Conservation (phyloP, 1,140 invertebrate species). For the Calycopis cecrops region DNA sequence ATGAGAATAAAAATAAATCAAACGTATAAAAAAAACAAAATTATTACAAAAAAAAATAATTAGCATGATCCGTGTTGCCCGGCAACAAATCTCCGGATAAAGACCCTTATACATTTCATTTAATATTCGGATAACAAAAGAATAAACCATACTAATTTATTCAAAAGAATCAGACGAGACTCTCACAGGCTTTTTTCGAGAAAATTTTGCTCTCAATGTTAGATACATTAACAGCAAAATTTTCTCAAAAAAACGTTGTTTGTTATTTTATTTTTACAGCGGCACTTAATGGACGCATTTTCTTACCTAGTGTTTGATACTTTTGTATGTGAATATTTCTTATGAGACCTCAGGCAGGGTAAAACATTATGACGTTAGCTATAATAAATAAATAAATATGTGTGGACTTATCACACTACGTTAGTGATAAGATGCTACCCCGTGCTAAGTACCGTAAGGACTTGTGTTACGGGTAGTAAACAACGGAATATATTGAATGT, state of each 20-base stretch:
- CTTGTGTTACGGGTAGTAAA: too few species aligned
- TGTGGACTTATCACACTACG: too few species aligned
- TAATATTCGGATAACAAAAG: constrained; percentile 19
- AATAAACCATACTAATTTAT: constrained; percentile 20
- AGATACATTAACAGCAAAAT: too few species aligned
- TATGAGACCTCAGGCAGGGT: too few species aligned
- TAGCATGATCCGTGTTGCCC: constrained; percentile 1
- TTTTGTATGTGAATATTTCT: too few species aligned
- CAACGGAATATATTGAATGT: too few species aligned
- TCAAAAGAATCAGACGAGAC: constrained; percentile 16
- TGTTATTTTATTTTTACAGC: constrained; percentile 10
- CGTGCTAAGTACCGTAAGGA: too few species aligned
- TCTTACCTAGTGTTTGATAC: constrained; percentile 6
- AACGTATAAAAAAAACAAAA: constrained; percentile 8
- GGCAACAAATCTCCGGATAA: constrained; percentile 15
- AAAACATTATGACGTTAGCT: too few species aligned
- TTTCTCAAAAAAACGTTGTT: too few species aligned
- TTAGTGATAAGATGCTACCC: too few species aligned
- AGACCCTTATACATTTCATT: constrained; percentile 18
- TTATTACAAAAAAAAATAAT: constrained; percentile 12
- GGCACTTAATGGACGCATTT: neutral
- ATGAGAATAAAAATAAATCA: neutral
- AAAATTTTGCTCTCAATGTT: constrained; percentile 12
- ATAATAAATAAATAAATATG: too few species aligned
- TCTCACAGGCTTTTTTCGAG: constrained; percentile 10